Percentiles rank a stretch among this genome's conserved stretches.
Evolutionary conservation across 2,888 invertebrate genomes (phyloP).

Genomic region (Onchidella celtica): DNA sequence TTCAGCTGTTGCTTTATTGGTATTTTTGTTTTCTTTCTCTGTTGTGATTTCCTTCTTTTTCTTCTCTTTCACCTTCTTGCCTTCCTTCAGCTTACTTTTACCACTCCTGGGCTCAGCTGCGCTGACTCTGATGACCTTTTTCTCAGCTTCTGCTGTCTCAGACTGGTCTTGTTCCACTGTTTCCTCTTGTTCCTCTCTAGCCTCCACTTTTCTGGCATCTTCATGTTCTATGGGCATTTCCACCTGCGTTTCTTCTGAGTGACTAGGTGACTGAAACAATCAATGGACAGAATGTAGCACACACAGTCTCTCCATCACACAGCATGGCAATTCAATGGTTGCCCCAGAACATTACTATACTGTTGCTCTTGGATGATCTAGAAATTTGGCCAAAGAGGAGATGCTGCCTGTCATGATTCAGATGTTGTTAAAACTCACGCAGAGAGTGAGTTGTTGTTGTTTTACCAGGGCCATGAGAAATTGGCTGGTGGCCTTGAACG

Average conservation of each 20-base stretch:
- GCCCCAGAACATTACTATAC: too few relatives aligned
- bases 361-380: too few relatives aligned
- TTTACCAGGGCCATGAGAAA: too few relatives aligned
- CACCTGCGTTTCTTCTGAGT: constrained; percentile 1
- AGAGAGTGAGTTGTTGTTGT: too few relatives aligned
- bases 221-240: constrained; percentile 14
- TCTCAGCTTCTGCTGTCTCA: constrained; percentile 31
- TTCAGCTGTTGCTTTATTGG: neutral
- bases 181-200: constrained; percentile 32
- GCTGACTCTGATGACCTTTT: constrained; percentile 35
- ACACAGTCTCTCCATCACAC: too few relatives aligned
- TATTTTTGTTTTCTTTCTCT: constrained; percentile 23
- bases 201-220: constrained; percentile 52
- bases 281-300: too few relatives aligned
- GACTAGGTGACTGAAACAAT: neutral
- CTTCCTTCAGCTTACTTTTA: constrained; percentile 32
- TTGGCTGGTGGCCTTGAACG: too few relatives aligned
- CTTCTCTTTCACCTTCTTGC: constrained; percentile 12
- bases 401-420: too few relatives aligned
- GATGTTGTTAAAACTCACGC: too few relatives aligned
- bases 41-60: constrained; percentile 4
- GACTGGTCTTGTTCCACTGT: too few relatives aligned
- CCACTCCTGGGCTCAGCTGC: constrained; percentile 19
- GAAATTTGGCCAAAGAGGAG: too few relatives aligned
- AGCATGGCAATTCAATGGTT: too few relatives aligned